phyloP scores from a whole-genome alignment of 1,140 invertebrate species.

The Stegodyphus mimosarum region DNA sequence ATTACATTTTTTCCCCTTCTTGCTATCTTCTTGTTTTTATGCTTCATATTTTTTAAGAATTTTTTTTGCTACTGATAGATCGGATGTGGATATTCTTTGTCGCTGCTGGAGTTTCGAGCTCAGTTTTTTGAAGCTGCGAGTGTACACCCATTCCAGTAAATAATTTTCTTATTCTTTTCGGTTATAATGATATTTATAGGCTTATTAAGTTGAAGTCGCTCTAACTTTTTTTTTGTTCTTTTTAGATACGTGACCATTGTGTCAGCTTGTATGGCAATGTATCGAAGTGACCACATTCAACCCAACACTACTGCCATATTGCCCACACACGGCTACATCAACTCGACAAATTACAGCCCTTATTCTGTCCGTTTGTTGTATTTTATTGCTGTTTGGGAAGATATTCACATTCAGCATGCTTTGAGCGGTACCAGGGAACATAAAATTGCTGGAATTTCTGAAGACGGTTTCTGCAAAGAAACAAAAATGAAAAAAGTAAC shows the following conservation, averaged over 20 bases:
- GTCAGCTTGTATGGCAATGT: background rate
- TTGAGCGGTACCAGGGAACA: background rate
- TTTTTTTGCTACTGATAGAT: too few species aligned
- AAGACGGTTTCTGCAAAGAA: slow-evolving; percentile 3
- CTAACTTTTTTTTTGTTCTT: too few species aligned
- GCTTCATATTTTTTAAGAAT: too few species aligned
- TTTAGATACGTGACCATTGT: slow-evolving; percentile 10
- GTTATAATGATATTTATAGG: too few species aligned
- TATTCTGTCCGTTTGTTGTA: background rate
- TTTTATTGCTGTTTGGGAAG: background rate
- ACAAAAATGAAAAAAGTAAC: slow-evolving; percentile 7
- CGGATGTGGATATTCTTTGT: too few species aligned
- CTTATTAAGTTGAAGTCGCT: too few species aligned
- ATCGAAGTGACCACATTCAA: background rate
- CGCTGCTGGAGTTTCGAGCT: too few species aligned
- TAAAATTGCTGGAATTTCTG: background rate
- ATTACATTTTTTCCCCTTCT: too few species aligned
- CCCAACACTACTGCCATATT: slow-evolving; percentile 12
- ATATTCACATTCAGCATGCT: slow-evolving; percentile 16
- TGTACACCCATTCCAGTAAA: too few species aligned
- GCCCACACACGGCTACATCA: background rate
- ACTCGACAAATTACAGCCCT: background rate
- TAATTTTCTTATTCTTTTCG: too few species aligned
- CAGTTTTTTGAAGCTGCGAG: too few species aligned
- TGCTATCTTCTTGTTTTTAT: too few species aligned